phyloP scores from a whole-genome alignment of 2,797 vertebrate genomes.

The Galagoides demidoff region DNA sequence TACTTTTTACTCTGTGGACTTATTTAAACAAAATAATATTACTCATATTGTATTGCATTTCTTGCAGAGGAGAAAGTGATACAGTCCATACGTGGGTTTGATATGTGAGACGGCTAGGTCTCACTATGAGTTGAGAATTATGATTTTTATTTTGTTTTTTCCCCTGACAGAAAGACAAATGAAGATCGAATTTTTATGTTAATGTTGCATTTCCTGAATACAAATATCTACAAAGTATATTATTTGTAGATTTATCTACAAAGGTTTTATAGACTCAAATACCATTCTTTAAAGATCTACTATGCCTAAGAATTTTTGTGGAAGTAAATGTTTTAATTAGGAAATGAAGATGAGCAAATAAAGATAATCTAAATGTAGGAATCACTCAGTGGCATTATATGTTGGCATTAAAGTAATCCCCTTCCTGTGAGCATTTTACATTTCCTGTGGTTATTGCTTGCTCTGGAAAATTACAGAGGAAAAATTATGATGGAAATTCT shows the following conservation, averaged over 20 bases:
- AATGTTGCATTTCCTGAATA: conserved; percentile 54
- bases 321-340: background rate
- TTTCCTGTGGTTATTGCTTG: background rate
- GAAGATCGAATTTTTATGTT: conserved; percentile 66
- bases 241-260: background rate
- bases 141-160: conserved; percentile 43
- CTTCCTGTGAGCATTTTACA: background rate
- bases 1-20: background rate
- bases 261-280: background rate
- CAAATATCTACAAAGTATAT: background rate
- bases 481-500: background rate
- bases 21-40: background rate
- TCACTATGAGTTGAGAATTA: background rate
- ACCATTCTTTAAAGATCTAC: background rate
- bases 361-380: background rate
- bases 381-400: background rate
- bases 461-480: too few species aligned
- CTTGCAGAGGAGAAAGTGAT: background rate
- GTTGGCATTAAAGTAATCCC: background rate
- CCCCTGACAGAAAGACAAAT: conserved; percentile 27
- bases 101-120: background rate
- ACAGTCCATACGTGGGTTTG: background rate
- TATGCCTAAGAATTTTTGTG: conserved; percentile 3
- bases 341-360: background rate
- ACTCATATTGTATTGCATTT: background rate